Evolutionary conservation across 2,113 vertebrate genomes (phyloP).

Genomic region (Gymnarchus niloticus): DNA sequence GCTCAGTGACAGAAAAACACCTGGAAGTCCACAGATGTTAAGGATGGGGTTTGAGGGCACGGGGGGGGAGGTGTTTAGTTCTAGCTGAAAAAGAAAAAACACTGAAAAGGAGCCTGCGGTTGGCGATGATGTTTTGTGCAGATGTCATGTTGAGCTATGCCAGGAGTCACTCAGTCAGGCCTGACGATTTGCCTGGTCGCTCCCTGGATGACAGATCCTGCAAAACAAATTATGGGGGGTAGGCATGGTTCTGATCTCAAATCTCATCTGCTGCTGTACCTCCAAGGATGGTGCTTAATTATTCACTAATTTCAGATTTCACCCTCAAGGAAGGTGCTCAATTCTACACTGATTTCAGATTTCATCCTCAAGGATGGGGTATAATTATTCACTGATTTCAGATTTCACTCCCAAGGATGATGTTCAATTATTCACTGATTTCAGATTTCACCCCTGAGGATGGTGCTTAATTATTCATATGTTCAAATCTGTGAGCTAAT

Average conservation of each 20-base stretch:
- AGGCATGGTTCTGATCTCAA: neutral
- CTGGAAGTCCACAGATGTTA: neutral
- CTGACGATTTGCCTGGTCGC: neutral
- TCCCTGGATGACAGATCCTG: neutral
- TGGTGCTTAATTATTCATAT: neutral
- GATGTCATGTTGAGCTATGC: neutral
- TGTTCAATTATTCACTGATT: no score
- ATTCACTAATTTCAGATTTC: neutral
- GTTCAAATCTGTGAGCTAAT: neutral
- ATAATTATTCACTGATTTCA: no score
- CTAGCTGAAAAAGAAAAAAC: neutral
- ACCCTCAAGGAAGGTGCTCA: no score
- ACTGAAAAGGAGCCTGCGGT: neutral
- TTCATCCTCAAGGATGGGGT: no score
- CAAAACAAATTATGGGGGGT: neutral
- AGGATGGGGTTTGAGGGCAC: neutral
- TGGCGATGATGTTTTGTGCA: neutral
- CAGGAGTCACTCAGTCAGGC: neutral
- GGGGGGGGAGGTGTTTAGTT: neutral
- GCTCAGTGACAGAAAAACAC: slow-evolving; percentile 12
- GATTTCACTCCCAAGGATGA: neutral
- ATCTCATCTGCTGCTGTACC: neutral
- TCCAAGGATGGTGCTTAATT: no score
- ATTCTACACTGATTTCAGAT: neutral
- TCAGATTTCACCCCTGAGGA: neutral